A percentile compares a stretch with the other conserved stretches of the same genome.
Evolutionary conservation across 2,797 vertebrate genomes (phyloP).

Genomic region (Lutjanus argentimaculatus): DNA sequence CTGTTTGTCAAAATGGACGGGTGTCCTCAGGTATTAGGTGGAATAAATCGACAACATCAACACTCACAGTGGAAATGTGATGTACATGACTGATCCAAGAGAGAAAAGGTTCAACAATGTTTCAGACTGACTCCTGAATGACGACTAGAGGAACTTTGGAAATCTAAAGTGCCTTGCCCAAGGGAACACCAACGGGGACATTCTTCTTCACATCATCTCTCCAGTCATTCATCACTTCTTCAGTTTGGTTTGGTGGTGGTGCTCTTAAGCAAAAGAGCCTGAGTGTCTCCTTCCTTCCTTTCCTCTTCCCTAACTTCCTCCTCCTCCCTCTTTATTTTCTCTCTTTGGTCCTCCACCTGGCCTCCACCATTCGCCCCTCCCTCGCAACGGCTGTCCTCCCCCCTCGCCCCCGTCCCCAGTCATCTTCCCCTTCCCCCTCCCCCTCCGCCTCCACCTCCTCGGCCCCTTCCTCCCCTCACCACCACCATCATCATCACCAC

Average conservation of each 20-base stretch:
- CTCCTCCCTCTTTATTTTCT: conserved; percentile 12
- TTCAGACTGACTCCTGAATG: not conserved
- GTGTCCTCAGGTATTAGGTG: not conserved
- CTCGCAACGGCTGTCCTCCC: conserved; percentile 81
- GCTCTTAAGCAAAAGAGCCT: not conserved
- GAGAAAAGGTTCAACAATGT: not conserved
- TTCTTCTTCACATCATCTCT: not conserved
- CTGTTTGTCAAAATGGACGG: conserved; percentile 18
- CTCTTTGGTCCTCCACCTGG: not conserved
- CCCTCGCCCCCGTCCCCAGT: conserved; percentile 75
- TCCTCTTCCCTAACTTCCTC: not conserved
- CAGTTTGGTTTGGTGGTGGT: not conserved
- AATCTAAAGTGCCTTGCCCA: conserved; percentile 49
- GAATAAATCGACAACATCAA: not conserved
- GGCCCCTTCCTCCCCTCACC: conserved; percentile 55
- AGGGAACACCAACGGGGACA: not conserved
- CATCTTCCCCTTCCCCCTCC: conserved; percentile 64
- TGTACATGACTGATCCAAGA: conserved; percentile 11
- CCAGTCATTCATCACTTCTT: not conserved
- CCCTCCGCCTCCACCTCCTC: conserved; percentile 63
- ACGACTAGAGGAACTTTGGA: not conserved
- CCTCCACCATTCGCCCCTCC: conserved; percentile 82
- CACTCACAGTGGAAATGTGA: conserved; percentile 2
- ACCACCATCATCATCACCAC: conserved; percentile 24
- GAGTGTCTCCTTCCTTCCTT: not conserved